phyloP scores from a whole-genome alignment of 1,140 invertebrate genomes.

The Drosophila pseudoobscura region DNA sequence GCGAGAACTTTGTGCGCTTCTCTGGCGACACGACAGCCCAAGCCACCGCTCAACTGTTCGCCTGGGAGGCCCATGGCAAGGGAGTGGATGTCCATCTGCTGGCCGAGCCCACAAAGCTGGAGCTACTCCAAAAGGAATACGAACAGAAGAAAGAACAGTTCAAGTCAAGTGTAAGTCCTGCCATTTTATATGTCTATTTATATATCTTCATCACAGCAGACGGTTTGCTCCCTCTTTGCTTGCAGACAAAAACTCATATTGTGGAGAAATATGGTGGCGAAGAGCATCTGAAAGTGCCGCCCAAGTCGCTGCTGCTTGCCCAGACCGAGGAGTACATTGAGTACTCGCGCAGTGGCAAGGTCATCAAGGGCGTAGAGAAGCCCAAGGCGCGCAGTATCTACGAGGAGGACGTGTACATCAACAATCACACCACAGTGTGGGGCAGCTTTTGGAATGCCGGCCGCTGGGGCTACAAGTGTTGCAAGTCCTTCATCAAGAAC shows the following conservation, averaged over 20 bases:
- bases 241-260: conserved; percentile 78
- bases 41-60: conserved; percentile 96
- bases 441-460: conserved; percentile 97
- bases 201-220: background rate
- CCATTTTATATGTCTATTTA: background rate
- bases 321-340: conserved; percentile 98
- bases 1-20: conserved; percentile 98
- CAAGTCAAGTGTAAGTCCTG: conserved; percentile 85
- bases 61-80: conserved; percentile 97
- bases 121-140: conserved; percentile 95
- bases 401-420: conserved; percentile 96
- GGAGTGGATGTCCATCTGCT: conserved; percentile 98
- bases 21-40: conserved; percentile 96
- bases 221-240: background rate
- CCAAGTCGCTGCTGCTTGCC: conserved; percentile 93
- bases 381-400: conserved; percentile 91
- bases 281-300: conserved; percentile 94
- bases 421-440: conserved; percentile 97
- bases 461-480: conserved; percentile 98
- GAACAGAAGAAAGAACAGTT: conserved; percentile 94
- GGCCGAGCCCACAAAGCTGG: conserved; percentile 98
- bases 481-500: conserved; percentile 94
- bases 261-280: conserved; percentile 87
- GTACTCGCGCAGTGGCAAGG: conserved; percentile 96
- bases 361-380: conserved; percentile 93